Percentiles rank a stretch among this genome's conserved stretches.
These are phyloP conservation scores for Criorhina ranunculi DNA, from an alignment of 2,888 invertebrate species.

Conservation along the genomic window DNA sequence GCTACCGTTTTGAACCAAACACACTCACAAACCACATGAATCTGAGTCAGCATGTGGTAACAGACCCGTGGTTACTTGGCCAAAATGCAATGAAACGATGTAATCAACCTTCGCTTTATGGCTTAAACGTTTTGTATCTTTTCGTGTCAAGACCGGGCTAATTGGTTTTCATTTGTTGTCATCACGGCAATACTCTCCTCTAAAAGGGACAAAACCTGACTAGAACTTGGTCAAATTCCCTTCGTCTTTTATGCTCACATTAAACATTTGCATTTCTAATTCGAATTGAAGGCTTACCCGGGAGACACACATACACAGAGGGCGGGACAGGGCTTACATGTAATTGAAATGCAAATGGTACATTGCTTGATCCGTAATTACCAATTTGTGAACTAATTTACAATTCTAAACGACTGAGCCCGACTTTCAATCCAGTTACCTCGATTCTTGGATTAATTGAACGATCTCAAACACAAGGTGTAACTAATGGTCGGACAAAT, in stretches of 20 bases:
- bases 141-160: slow-evolving; percentile 68
- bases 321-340: too few species aligned
- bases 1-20: slow-evolving; percentile 71
- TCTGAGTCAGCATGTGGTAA: slow-evolving; percentile 48
- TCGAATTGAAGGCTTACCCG: slow-evolving; percentile 14
- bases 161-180: slow-evolving; percentile 53
- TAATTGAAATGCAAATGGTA: slow-evolving; percentile 61
- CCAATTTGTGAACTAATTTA: slow-evolving; percentile 58
- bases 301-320: background rate
- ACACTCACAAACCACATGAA: slow-evolving; percentile 37
- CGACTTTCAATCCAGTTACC: slow-evolving; percentile 54
- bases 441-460: slow-evolving; percentile 64
- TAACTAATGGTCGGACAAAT: slow-evolving; percentile 63
- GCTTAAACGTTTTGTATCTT: slow-evolving; percentile 54
- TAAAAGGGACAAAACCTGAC: slow-evolving; percentile 17
- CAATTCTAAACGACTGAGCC: slow-evolving; percentile 53
- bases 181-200: background rate
- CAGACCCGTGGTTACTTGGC: slow-evolving; percentile 34
- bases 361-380: slow-evolving; percentile 48
- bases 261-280: slow-evolving; percentile 33
- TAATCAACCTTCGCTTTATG: slow-evolving; percentile 69
- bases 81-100: slow-evolving; percentile 57
- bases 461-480: slow-evolving; percentile 63
- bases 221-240: slow-evolving; percentile 36
- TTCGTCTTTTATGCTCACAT: slow-evolving; percentile 1